phyloP scores from a whole-genome alignment of 1,140 invertebrate species.

The Gerris buenoi region DNA sequence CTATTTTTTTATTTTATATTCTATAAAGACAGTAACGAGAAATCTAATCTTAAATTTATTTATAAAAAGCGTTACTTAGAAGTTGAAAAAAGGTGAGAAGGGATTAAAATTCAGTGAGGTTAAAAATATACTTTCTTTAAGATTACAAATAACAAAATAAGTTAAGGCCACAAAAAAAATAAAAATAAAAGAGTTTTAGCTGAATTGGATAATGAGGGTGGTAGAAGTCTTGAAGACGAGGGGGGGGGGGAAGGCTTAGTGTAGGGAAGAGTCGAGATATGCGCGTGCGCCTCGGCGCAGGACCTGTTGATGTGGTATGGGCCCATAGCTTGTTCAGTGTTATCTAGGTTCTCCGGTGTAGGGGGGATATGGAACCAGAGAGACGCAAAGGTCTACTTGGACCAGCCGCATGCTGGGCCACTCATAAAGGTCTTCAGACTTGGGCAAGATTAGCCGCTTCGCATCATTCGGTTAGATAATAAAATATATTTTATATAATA shows the following conservation, averaged over 20 bases:
- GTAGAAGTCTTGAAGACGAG: neutral
- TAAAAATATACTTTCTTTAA: neutral
- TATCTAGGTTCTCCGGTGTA: neutral
- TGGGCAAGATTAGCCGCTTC: constrained; percentile 43
- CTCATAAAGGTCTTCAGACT: constrained; percentile 50
- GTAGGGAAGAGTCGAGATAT: neutral
- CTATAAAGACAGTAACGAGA: too few species aligned
- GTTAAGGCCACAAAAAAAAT: neutral
- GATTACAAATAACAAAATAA: neutral
- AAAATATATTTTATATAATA: too few species aligned
- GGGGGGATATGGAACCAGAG: constrained; percentile 5
- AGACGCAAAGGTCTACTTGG: constrained; percentile 36
- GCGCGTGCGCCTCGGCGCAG: neutral
- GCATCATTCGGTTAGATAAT: constrained; percentile 3
- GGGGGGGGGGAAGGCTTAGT: neutral
- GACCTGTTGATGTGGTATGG: constrained; percentile 11
- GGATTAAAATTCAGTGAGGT: neutral
- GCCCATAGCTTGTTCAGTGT: neutral
- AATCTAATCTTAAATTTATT: too few species aligned
- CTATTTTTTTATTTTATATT: too few species aligned
- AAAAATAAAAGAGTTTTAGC: too few species aligned
- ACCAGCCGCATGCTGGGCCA: constrained; percentile 49
- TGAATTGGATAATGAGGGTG: neutral
- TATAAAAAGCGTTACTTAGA: too few species aligned
- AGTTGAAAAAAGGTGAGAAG: too few species aligned